A percentile compares a stretch with the other conserved stretches of the same genome.
phyloP scores from a whole-genome alignment of 2,888 invertebrate species.

The Drosophila anomelani region DNA sequence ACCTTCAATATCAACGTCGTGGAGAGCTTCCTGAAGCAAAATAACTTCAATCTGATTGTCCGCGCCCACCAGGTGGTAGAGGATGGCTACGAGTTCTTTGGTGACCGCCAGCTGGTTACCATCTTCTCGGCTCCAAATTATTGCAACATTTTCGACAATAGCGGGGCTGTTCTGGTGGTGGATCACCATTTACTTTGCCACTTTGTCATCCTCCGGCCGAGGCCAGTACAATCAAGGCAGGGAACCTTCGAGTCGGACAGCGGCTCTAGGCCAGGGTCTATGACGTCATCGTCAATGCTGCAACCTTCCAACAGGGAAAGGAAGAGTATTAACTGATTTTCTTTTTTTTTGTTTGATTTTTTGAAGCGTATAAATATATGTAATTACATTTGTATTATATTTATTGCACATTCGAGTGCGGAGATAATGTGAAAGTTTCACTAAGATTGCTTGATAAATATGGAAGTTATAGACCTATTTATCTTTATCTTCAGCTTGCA shows the following conservation, averaged over 20 bases:
- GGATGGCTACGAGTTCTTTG: constrained; percentile 47
- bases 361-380: not conserved
- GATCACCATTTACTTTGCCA: constrained; percentile 26
- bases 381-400: not conserved
- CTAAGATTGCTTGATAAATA: not conserved
- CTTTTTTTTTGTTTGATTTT: not conserved
- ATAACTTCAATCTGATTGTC: constrained; percentile 28
- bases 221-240: not conserved
- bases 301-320: constrained; percentile 10
- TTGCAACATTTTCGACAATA: constrained; percentile 38
- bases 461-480: not conserved
- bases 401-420: too few relatives aligned
- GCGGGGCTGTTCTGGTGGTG: constrained; percentile 35
- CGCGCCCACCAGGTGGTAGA: constrained; percentile 43
- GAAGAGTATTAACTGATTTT: not conserved
- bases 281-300: not conserved
- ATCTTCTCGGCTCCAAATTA: constrained; percentile 45
- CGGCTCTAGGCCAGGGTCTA: not conserved
- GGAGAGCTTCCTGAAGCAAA: constrained; percentile 20
- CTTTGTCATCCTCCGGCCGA: constrained; percentile 28
- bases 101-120: constrained; percentile 38
- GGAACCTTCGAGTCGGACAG: constrained; percentile 20
- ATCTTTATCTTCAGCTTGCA: too few relatives aligned
- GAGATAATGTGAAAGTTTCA: not conserved
- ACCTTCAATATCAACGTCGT: constrained; percentile 23